A percentile compares a stretch with the other conserved stretches of the same genome.
Conservation (phyloP, 2,888 invertebrate species). For the Pedicia rivosa region DNA sequence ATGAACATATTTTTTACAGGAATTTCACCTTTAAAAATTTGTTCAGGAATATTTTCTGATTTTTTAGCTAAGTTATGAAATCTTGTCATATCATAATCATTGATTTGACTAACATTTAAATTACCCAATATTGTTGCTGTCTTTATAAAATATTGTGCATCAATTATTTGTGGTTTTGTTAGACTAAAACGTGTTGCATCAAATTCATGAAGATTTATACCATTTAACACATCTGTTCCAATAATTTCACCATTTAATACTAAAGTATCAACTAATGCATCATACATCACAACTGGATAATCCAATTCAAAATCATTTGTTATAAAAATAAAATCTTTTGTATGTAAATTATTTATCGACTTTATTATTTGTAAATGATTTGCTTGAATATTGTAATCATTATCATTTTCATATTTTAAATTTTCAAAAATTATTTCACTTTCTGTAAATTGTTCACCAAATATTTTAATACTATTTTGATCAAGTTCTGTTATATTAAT, state of each 20-base stretch:
- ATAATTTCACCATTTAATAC: conserved; percentile 24
- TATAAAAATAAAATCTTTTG: conserved; percentile 18
- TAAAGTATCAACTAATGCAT: conserved; percentile 20
- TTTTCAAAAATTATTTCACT: conserved; percentile 26
- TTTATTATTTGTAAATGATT: conserved; percentile 23
- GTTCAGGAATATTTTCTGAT: conserved; percentile 20
- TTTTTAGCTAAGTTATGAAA: conserved; percentile 19
- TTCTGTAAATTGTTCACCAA: conserved; percentile 26
- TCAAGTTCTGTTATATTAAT: conserved; percentile 31
- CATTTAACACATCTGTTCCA: conserved; percentile 21
- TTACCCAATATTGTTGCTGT: conserved; percentile 23
- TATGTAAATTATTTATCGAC: conserved; percentile 25
- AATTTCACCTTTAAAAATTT: conserved; percentile 28
- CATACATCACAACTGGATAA: no score
- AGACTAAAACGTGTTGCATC: conserved; percentile 22
- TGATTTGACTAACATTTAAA: conserved; percentile 23
- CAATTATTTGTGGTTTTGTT: conserved; percentile 19
- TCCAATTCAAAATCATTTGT: conserved; percentile 21
- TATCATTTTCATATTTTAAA: conserved; percentile 12
- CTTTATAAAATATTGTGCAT: conserved; percentile 19
- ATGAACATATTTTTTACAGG: conserved; percentile 24
- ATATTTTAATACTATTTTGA: conserved; percentile 27
- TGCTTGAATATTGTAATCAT: conserved; percentile 14
- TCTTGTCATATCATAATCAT: conserved; percentile 22
- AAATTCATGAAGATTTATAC: conserved; percentile 24